phyloP scores from a whole-genome alignment of 2,797 vertebrate genomes.

The Allobates femoralis region DNA sequence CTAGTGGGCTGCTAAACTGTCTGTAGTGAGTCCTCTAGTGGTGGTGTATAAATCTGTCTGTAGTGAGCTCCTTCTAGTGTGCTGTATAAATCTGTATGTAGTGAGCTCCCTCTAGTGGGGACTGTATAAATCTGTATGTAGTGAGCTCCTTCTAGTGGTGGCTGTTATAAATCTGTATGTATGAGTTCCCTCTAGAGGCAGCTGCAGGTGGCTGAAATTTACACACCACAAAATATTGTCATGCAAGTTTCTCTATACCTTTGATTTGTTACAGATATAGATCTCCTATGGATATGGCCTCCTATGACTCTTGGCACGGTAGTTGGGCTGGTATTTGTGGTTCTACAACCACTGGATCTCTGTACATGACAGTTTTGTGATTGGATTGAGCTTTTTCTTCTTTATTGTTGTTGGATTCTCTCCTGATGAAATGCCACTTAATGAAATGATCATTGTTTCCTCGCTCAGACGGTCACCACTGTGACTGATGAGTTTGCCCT shows the following conservation, averaged over 20 bases:
- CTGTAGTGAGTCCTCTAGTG: too few relatives aligned
- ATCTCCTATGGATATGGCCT: neutral
- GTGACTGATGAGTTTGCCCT: constrained; percentile 26
- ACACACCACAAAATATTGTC: too few relatives aligned
- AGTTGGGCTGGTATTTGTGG: neutral
- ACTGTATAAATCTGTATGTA: neutral
- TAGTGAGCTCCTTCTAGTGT: too few relatives aligned
- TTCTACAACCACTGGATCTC: neutral
- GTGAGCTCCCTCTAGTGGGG: too few relatives aligned
- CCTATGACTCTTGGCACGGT: neutral
- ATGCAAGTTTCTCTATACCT: neutral
- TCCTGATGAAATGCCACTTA: constrained; percentile 18
- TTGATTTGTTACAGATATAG: neutral
- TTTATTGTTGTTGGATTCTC: constrained; percentile 12
- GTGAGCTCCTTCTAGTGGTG: neutral
- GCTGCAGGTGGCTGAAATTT: neutral
- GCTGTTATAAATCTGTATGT: neutral
- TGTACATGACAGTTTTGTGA: neutral
- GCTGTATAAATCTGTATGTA: too few relatives aligned
- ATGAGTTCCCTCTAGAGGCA: neutral
- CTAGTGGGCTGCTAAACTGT: too few relatives aligned
- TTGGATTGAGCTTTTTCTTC: too few relatives aligned
- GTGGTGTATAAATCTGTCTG: too few relatives aligned
- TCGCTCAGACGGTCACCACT: neutral
- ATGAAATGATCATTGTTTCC: constrained; percentile 29